A percentile compares a stretch with the other conserved stretches of the same genome.
These are phyloP conservation scores for Drosophila mettleri DNA, from an alignment of 2,888 invertebrate species.

Conservation along the genomic window DNA sequence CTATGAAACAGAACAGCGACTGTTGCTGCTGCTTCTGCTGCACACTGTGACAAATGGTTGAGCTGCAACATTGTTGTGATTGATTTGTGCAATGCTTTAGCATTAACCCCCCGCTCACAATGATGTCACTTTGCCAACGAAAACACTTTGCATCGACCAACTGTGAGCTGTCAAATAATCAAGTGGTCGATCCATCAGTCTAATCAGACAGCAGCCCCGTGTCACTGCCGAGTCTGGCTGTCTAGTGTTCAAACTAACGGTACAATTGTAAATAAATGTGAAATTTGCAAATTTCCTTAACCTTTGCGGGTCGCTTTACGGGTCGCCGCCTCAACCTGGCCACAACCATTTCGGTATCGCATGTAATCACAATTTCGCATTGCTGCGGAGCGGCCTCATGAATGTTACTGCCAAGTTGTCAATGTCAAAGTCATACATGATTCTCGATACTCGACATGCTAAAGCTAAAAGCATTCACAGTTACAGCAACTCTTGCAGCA, in stretches of 20 bases:
- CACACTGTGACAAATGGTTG: conserved; percentile 43
- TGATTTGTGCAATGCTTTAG: conserved; percentile 41
- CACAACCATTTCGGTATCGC: conserved; percentile 30
- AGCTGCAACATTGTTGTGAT: conserved; percentile 19
- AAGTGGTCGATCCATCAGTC: conserved; percentile 18
- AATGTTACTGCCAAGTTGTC: conserved; percentile 61
- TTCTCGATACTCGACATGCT: conserved; percentile 67
- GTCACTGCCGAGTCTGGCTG: conserved; percentile 50
- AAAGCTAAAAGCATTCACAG: conserved; percentile 57
- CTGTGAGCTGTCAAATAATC: conserved; percentile 23
- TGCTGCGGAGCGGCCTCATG: conserved; percentile 39
- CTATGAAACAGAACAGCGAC: conserved; percentile 14
- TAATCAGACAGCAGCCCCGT: conserved; percentile 33
- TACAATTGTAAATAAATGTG: conserved; percentile 68
- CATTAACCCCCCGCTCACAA: conserved; percentile 32
- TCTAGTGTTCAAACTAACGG: conserved; percentile 31
- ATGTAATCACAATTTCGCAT: conserved; percentile 55
- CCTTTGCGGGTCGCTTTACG: conserved; percentile 5
- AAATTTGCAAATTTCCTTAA: conserved; percentile 52
- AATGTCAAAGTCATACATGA: conserved; percentile 76
- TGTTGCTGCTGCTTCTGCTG: neutral
- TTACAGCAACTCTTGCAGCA: conserved; percentile 48
- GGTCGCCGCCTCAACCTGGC: neutral
- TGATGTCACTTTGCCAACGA: conserved; percentile 24
- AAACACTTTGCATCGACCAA: conserved; percentile 26